phyloP scores from a whole-genome alignment of 2,113 vertebrate genomes.

The Corvus moneduloides region DNA sequence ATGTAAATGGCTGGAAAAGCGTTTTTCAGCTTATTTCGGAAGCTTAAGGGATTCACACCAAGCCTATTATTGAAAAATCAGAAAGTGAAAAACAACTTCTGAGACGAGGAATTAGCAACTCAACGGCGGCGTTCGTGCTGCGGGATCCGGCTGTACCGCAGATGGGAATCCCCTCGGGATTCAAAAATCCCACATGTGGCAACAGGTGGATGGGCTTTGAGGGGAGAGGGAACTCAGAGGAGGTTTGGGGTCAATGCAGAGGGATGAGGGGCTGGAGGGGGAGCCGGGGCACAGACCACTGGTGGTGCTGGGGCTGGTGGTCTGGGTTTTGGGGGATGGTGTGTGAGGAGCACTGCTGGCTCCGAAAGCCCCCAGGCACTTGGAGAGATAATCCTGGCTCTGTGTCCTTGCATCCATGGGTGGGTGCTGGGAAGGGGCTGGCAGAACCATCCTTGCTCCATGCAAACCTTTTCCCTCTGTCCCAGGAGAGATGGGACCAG shows the following conservation, averaged over 20 bases:
- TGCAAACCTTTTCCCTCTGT: neutral
- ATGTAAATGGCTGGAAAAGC: conserved; percentile 76
- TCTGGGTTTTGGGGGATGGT: neutral
- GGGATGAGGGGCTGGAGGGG: neutral
- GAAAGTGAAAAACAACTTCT: conserved; percentile 77
- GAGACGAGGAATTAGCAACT: conserved; percentile 73
- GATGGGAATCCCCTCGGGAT: conserved; percentile 54
- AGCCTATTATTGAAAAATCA: conserved; percentile 79
- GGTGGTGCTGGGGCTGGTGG: neutral
- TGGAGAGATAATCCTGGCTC: neutral
- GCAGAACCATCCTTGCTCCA: rapidly evolving
- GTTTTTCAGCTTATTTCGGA: conserved; percentile 73
- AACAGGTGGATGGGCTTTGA: conserved; percentile 1
- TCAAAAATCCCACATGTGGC: conserved; percentile 27
- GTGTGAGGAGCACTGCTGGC: rapidly evolving
- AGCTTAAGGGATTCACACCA: conserved; percentile 76
- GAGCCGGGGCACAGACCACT: rapidly evolving
- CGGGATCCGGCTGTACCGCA: neutral
- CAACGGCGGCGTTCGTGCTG: neutral
- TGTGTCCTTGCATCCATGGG: neutral
- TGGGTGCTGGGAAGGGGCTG: neutral
- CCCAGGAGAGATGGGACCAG: neutral
- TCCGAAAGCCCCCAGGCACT: neutral
- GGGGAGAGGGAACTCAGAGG: neutral
- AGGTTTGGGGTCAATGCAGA: conserved; percentile 24